These are phyloP conservation scores for Eugnorisma glareosa DNA, from an alignment of 2,888 invertebrate species.

Conservation along the genomic window DNA sequence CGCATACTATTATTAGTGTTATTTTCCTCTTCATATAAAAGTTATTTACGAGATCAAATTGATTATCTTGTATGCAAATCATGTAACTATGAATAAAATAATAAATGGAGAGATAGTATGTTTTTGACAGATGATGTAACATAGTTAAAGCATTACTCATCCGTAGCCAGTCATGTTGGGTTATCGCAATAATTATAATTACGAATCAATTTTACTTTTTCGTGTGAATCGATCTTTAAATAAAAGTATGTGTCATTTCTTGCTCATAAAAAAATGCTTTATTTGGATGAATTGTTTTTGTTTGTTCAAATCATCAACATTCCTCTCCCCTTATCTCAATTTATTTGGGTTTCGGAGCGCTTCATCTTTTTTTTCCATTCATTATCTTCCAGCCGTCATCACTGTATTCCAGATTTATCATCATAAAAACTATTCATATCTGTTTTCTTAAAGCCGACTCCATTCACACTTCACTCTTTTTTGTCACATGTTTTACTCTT, in stretches of 20 bases:
- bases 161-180: conserved; percentile 37
- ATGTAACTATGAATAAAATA: conserved; percentile 59
- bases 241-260: conserved; percentile 19
- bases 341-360: background rate
- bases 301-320: background rate
- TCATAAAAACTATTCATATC: background rate
- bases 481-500: background rate
- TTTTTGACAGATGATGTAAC: conserved; percentile 69
- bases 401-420: too few species aligned
- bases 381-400: background rate
- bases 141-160: conserved; percentile 59
- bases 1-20: conserved; percentile 11
- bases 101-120: conserved; percentile 56
- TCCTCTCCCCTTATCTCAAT: background rate
- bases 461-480: background rate
- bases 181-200: conserved; percentile 63
- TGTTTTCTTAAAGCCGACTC: background rate
- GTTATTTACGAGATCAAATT: conserved; percentile 56
- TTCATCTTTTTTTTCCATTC: too few species aligned
- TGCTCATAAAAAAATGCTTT: background rate
- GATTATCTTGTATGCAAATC: conserved; percentile 65
- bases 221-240: conserved; percentile 13
- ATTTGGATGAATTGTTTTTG: conserved; percentile 1
- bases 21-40: conserved; percentile 37
- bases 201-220: conserved; percentile 54